Base-by-base conservation (phyloP, 92 coral and sea anemone species). In the Porites lobata region DNA sequence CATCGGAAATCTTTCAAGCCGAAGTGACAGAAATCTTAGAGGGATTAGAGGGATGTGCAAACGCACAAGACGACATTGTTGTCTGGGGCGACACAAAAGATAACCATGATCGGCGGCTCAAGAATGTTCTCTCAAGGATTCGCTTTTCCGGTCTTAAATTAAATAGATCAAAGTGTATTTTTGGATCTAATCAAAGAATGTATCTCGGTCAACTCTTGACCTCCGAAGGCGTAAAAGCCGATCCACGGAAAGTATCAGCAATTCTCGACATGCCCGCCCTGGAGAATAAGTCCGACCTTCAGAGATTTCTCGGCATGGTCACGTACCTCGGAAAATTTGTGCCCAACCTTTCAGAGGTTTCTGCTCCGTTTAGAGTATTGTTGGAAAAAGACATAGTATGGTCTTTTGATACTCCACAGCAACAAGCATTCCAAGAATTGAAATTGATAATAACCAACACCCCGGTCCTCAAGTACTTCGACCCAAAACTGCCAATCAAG, bases 31-130 rank as follows among this genome's bases (percentile, higher is more conserved):
- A 79, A 65, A 87, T 87, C 38, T 69, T 79, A 11, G 79, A 43
- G 9, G 80, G 86, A 61, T 58, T 73, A n/a, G 85, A 58, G 15
- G 90, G 90, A 21, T 20, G 24, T 59, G 85, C 77, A 53, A 86
- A 86, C 32, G 47, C 85, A 10, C 90, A 86, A 78, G 90, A 86
- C 47, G 85, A 86, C 61, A 86, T 76, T 50, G 61, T 86, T 20
- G 85, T 87, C 32, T 87, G 91, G 91, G 91, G 86, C 2, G 81
- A 69, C 1, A 87, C 86, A 3, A 87, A 87, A 72, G 79, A 65
- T 69, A 24, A 43, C 47, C 91, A 87, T 59, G 86, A 87, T 70
- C 86, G 62, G 21, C 87, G 86, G 18, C 86, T 87, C 21, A 29
- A 70, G 11, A 58, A 78, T 24, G 90, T 72, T 4, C 38, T 87